These are phyloP conservation scores for Cyphomyrus discorhynchus DNA, from an alignment of 2,113 vertebrate species.

Conservation along the genomic window DNA sequence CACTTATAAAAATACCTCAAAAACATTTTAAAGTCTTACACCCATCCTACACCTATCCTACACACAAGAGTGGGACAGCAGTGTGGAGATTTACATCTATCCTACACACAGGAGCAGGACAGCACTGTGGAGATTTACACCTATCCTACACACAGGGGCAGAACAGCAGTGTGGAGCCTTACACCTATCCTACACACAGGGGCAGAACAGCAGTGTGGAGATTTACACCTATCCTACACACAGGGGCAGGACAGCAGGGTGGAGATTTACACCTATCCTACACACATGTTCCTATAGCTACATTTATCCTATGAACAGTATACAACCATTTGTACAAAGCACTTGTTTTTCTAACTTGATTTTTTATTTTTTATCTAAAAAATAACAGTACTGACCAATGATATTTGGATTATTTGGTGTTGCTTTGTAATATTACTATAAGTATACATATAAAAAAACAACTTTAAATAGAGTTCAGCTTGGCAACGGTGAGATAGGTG, in stretches of 20 bases:
- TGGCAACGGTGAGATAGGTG: background rate
- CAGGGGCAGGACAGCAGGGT: too few relatives aligned
- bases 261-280: background rate
- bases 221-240: too few relatives aligned
- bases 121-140: too few relatives aligned
- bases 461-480: background rate
- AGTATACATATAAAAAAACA: background rate
- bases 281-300: background rate
- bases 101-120: too few relatives aligned
- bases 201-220: too few relatives aligned
- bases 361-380: background rate
- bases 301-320: background rate
- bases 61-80: too few relatives aligned
- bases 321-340: background rate
- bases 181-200: too few relatives aligned
- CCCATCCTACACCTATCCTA: too few relatives aligned
- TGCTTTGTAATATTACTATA: background rate
- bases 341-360: background rate
- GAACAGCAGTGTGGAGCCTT: too few relatives aligned
- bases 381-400: background rate
- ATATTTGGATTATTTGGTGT: background rate
- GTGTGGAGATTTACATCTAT: too few relatives aligned
- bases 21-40: background rate
- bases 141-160: too few relatives aligned
- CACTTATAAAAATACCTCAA: conserved; percentile 22